phyloP scores from a whole-genome alignment of 92 coral and sea anemone genomes.

The Desmophyllum pertusum region DNA sequence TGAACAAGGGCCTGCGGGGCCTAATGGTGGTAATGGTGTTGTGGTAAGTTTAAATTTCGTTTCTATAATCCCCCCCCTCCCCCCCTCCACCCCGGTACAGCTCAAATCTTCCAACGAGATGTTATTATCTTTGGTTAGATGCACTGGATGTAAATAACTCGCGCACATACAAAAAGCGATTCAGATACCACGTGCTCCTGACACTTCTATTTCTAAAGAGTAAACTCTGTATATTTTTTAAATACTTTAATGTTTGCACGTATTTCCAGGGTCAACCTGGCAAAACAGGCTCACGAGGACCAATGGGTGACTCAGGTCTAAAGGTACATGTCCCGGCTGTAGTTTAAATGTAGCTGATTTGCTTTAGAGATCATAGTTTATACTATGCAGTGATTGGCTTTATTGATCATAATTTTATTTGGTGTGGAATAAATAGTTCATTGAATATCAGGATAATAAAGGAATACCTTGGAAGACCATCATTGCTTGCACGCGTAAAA shows the following conservation, averaged over 20 bases:
- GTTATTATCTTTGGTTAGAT: no score
- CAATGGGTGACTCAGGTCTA: slow-evolving; percentile 32
- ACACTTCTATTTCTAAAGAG: no score
- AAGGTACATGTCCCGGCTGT: slow-evolving; percentile 6
- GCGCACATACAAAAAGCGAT: no score
- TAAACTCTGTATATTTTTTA: no score
- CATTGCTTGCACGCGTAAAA: neutral
- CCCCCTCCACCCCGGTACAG: no score
- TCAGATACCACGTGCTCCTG: no score
- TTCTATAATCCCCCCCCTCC: no score
- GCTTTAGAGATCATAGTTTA: neutral
- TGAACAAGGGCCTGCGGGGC: slow-evolving; percentile 35
- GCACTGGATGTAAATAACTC: no score
- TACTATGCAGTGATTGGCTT: no score
- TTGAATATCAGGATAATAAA: neutral
- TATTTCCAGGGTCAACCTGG: slow-evolving; percentile 41
- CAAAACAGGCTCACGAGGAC: slow-evolving; percentile 28
- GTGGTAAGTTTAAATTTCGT: slow-evolving; percentile 18
- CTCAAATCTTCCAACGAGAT: no score
- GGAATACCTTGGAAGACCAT: neutral
- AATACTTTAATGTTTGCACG: neutral
- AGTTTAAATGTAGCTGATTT: neutral
- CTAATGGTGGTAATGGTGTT: slow-evolving; percentile 25
- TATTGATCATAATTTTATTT: no score
- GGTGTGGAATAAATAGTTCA: no score